Base-by-base conservation (phyloP, 2,113 vertebrate genomes). In the Sturnira hondurensis region DNA sequence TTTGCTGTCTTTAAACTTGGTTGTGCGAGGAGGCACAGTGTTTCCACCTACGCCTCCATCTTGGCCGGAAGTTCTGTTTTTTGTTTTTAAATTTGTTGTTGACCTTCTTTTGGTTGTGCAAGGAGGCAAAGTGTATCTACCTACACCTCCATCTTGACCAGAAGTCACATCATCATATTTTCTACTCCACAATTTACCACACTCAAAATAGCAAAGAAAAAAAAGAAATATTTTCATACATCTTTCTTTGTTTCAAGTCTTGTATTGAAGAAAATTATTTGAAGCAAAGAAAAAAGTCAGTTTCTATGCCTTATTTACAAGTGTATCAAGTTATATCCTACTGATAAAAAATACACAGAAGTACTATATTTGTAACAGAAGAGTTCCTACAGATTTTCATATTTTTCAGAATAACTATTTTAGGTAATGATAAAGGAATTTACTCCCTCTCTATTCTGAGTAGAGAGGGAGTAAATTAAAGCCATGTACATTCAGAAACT, bases 381-480 rank as follows among this genome's bases (percentile, higher is more conserved):
- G 10, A 77, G n/a, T 77, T 89, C 71, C 36, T 56, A 95, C 4
- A 86, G 41, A 91, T 93, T 65, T 89, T 92, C 41, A 58, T 78
- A 43, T 90, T 95, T 96, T 80, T 26, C n/a, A 77, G 36, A 92
- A 41, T 82, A 95, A 94, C 28, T 85, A 86, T 76, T 96, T 95
- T 89, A 95, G 11, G 38, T 77, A 65, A 73, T 52, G 20, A 36
- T 54, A 73, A 45, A 19, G 26, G 81, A 9, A 77, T 71, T 95
- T 83, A 89, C n/a, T n/a, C 89, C 58, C 73, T 92, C 73, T 77
- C 80, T 96, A 81, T 58, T 93, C 65, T 68, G 26, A 84, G 17
- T 88, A 8, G 22, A 84, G 9, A 74, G 28, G 52, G n/a, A 16
- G 22, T 77, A 91, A 84, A 26, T 67, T 83, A 93, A 91, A 89